phyloP scores from a whole-genome alignment of 2,888 invertebrate genomes.

The Mythimna lalbum region DNA sequence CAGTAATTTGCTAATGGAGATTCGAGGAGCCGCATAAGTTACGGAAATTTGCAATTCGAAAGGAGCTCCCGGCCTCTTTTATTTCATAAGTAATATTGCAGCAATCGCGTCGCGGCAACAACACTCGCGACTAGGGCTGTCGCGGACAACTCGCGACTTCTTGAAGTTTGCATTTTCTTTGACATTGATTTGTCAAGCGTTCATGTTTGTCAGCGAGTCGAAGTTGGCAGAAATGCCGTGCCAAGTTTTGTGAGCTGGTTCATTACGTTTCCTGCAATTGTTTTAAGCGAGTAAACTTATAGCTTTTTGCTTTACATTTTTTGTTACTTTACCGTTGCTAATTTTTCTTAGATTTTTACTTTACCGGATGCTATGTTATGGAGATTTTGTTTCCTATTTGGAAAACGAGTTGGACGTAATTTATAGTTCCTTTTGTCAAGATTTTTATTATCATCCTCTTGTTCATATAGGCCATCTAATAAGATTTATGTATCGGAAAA shows the following conservation, averaged over 20 bases:
- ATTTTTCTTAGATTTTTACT: not conserved
- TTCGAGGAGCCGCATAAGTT: conserved; percentile 73
- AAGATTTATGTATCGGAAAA: not conserved
- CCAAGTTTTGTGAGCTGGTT: conserved; percentile 29
- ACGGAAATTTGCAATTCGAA: conserved; percentile 71
- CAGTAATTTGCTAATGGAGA: conserved; percentile 82
- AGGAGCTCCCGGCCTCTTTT: conserved; percentile 67
- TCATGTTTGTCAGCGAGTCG: conserved; percentile 39
- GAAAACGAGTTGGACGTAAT: conserved; percentile 21
- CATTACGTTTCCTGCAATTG: conserved; percentile 39
- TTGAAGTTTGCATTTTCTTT: conserved; percentile 50
- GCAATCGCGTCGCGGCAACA: conserved; percentile 61
- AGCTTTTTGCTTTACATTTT: not conserved
- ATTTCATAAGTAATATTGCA: conserved; percentile 70
- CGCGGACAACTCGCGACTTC: conserved; percentile 35
- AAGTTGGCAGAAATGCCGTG: conserved; percentile 33
- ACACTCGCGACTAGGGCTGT: conserved; percentile 52
- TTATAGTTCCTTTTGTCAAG: conserved; percentile 9
- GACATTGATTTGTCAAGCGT: conserved; percentile 57
- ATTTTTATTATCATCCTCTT: conserved; percentile 17
- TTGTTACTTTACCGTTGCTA: not conserved
- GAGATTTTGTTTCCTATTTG: not conserved
- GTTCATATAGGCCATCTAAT: not conserved
- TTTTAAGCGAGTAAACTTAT: conserved; percentile 17
- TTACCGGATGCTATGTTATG: conserved; percentile 2